Evolutionary conservation across 2,113 vertebrate species (phyloP), one percentile per base, ranked within the genome.

Genomic region (Ciconia maguari): DNA sequence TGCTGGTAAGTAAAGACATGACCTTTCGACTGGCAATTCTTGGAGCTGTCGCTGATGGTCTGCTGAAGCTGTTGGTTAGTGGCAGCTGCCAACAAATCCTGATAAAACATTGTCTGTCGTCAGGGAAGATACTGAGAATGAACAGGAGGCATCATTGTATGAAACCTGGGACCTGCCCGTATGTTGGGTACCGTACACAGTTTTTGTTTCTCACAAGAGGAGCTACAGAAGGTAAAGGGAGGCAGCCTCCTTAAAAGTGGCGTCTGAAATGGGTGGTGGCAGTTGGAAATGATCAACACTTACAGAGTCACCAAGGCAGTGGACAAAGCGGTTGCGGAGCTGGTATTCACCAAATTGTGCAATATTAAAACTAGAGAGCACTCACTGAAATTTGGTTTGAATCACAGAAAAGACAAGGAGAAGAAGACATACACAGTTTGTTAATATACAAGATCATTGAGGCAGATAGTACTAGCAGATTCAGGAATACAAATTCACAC

Each of bases 141-240:
- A 72, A 5, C 18, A 75, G 32, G 30, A 74, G 21, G 11, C 32
- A 11, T 42, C 20, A 4, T 8, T 70, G 9, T 36, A 6, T 44
- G 55, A 78, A 62, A 74, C 19, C 15, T 41, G 41, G 46, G 58
- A 81, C 27, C 21, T 66, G 44, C 49, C 17, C 0, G 0, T 2
- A 1, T 46, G 7, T 46, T 51, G 14, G 17, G 7, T 57, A 2
- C 42, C 49, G 5, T n/a, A 16, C 0, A 0, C 16, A 11, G 46
- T 55, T 85, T 65, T 66, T 61, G 32, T 22, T 4, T n/a, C 42
- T 91, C 27, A 8, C 14, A 29, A 15, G 16, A 44, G 29, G 24
- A 57, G 41, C 49, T 11, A 11, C 27, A 48, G 81, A 75, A 79
- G 38, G 14, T 46, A 36, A 30, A 48, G 21, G 17, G 38, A 76